These are phyloP conservation scores for Sebastes iracundus DNA, from an alignment of 2,797 vertebrate genomes.

Conservation along the genomic window DNA sequence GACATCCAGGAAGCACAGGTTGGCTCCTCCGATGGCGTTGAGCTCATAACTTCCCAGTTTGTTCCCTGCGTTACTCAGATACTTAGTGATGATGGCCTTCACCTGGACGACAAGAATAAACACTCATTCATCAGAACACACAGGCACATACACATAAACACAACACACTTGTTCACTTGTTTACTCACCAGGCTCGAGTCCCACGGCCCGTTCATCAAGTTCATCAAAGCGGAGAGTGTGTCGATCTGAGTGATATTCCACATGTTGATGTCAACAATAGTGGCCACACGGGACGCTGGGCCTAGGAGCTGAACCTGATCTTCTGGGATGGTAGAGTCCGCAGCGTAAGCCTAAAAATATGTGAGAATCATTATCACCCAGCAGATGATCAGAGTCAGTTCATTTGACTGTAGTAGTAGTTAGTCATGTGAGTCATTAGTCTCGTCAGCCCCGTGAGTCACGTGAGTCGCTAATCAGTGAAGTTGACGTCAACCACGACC, in stretches of 20 bases:
- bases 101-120: conserved; percentile 55
- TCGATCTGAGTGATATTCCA: conserved; percentile 79
- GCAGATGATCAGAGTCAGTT: neutral
- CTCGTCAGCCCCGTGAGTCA: too few relatives aligned
- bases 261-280: conserved; percentile 51
- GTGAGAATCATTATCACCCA: neutral
- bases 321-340: conserved; percentile 58
- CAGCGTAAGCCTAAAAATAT: conserved; percentile 68
- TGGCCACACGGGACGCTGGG: conserved; percentile 69
- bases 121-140: neutral
- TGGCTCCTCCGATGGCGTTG: conserved; percentile 67
- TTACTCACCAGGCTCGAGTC: conserved; percentile 65
- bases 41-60: conserved; percentile 69
- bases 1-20: conserved; percentile 71
- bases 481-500: too few relatives aligned
- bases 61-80: conserved; percentile 68
- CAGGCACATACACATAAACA: fast-evolving
- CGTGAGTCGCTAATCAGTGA: too few relatives aligned
- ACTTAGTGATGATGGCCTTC: conserved; percentile 73
- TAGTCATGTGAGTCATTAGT: too few relatives aligned
- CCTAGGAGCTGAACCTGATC: conserved; percentile 71
- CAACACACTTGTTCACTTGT: neutral
- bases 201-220: conserved; percentile 65
- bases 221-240: conserved; percentile 76
- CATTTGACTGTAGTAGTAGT: neutral